Base-by-base conservation (phyloP, 2,113 vertebrate genomes). In the Gavia stellata region DNA sequence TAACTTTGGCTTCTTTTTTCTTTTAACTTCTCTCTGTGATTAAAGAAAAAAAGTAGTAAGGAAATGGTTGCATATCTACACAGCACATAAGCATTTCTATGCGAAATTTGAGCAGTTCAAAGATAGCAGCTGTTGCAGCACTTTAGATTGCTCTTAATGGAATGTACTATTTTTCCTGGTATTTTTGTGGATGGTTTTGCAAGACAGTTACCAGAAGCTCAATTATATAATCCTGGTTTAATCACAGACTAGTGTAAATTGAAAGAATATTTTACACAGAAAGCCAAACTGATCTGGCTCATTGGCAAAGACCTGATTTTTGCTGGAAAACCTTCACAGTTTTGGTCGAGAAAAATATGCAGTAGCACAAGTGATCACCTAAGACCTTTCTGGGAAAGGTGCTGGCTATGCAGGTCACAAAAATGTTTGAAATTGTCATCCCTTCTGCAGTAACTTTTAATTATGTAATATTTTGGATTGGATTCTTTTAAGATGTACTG, bases 161-260 rank as follows among this genome's bases (percentile, higher is more conserved):
- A 65, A 62, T 84, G 11, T 52, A 14, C 55, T 90, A 6, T 84
- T 95, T 75, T 88, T 86, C 47, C 38, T 81, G 56, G 26, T 81
- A 21, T 67, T 62, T 85, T 87, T 74, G 78, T 75, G 66, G 45
- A 86, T 90, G 67, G 16, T 78, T 94, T 96, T 96, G 42, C 78
- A 86, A 90, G 52, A 53, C 56, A 72, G 67, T 95, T 87, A 79
- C 67, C 88, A 47, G 71, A 14, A 94, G 29, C 52, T 44, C 42
- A 94, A 77, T 94, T 95, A 86, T 36, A 18, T 95, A 95, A 91
- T 90, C 68, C 55, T 90, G 19, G 10, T 84, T 94, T 97, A 90
- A 85, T 90, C 38, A 62, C 12, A 47, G 85, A 18, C 61, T 38
- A 17, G 53, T 93, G 62, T 61, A 86, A 91, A 94, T 79, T 71